Base-by-base conservation (phyloP, 2,888 invertebrate species). In the Cerastoderma edule region DNA sequence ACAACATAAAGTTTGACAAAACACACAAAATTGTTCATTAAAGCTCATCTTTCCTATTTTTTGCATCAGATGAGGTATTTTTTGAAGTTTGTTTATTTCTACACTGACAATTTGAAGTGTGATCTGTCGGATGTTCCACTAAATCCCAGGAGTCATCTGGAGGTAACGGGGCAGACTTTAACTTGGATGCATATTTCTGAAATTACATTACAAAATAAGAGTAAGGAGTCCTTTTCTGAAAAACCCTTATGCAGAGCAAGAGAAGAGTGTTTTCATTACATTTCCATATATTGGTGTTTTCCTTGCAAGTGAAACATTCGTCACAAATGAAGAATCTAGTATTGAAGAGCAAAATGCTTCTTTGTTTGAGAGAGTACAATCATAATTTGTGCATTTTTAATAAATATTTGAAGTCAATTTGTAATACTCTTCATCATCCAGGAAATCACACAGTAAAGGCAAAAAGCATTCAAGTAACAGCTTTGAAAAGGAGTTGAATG, bases 81-180 rank as follows among this genome's bases (percentile, higher is more conserved):
- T n/a, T 24, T n/a, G 33, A 50, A 8, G 27, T 48, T 24, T 60
- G 39, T 44, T 67, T 56, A 24, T 44, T 48, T 24, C 28, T 78
- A 73, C 88, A 88, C 56, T 83, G 72, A 78, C 87, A 87, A 13
- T 65, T 46, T 1, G 84, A 65, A 19, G 83, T 83, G n/a, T 72
- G 53, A 22, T 82, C 84, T 32, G 54, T 70, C 22, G 88, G 87
- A 32, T 89, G 89, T 22, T 86, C 79, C 13, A 90, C 86, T 4
- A 78, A 57, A 32, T 89, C 88, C 87, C 89, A 90, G 19, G 74
- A 75, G 16, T 73, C 83, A 71, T 87, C 84, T 10, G 80, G 80
- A 1, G 67, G 67, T 22, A 79, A 66, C 19, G 88, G 88, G 33
- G 83, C 22, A 60, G 60, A 60, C 27, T 60, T 60, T 35, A 60